phyloP scores from a whole-genome alignment of 2,113 vertebrate species.

The Hypocryptadius cinnamomeus region DNA sequence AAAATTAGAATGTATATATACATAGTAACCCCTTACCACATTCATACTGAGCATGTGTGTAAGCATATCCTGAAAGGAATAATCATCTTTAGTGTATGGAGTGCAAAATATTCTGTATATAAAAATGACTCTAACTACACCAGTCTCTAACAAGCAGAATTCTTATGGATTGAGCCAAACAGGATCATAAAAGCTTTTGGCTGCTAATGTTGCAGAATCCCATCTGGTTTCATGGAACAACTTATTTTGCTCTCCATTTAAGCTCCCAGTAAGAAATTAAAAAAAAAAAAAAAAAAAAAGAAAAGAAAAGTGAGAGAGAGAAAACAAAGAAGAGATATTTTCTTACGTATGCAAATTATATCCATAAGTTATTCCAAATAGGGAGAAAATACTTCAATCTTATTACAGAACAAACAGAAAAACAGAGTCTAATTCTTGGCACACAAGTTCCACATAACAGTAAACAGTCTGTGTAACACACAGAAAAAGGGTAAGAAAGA shows the following conservation, averaged over 20 bases:
- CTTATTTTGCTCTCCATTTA: neutral
- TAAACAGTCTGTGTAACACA: neutral
- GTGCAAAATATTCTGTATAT: neutral
- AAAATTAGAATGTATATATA: neutral
- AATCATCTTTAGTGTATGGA: neutral
- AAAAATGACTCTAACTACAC: neutral
- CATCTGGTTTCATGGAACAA: constrained; percentile 23
- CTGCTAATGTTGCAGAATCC: neutral
- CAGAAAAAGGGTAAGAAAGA: neutral
- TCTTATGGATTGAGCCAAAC: neutral
- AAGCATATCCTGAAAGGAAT: neutral
- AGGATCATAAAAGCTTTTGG: constrained; percentile 3
- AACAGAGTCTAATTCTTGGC: neutral
- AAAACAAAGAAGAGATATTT: neutral
- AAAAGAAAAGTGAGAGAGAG: neutral
- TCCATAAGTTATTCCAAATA: neutral
- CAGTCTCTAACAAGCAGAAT: neutral
- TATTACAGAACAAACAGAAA: neutral
- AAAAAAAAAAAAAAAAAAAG: neutral
- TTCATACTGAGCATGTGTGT: neutral
- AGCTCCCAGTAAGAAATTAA: neutral
- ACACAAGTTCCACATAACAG: neutral
- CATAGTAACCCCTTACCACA: neutral
- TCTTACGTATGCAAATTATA: neutral
- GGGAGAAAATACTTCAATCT: neutral